A percentile compares a stretch with the other conserved stretches of the same genome.
Evolutionary conservation across 2,888 invertebrate genomes (phyloP).

Genomic region (Dromius quadrimaculatus): DNA sequence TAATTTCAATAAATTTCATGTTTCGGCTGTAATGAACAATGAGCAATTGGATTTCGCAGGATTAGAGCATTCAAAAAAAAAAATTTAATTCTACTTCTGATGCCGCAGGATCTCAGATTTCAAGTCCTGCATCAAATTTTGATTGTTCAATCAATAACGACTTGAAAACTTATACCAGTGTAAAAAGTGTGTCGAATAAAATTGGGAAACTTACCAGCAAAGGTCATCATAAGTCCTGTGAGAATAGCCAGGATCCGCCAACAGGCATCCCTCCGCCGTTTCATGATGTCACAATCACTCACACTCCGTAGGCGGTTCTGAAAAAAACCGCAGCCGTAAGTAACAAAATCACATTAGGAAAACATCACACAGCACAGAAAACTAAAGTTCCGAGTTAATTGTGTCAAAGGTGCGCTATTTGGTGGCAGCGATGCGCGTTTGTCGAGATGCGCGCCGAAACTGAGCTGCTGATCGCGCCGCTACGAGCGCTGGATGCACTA

Average conservation of each 20-base stretch:
- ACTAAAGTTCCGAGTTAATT: neutral
- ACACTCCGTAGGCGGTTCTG: constrained; percentile 43
- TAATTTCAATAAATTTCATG: too few species aligned
- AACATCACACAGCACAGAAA: constrained; percentile 2
- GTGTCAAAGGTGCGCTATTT: too few species aligned
- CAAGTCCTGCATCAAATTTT: too few species aligned
- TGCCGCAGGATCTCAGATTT: too few species aligned
- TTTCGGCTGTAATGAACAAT: too few species aligned
- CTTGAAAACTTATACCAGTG: too few species aligned
- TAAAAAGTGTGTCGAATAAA: too few species aligned
- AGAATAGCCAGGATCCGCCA: constrained; percentile 30
- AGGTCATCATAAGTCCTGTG: constrained; percentile 31
- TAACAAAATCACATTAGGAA: constrained; percentile 33
- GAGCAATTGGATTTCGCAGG: too few species aligned
- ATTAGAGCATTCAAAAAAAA: too few species aligned
- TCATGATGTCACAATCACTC: constrained; percentile 42
- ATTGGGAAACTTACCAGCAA: constrained; percentile 38
- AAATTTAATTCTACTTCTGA: too few species aligned
- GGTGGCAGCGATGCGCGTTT: constrained; percentile 18
- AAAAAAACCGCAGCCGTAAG: constrained; percentile 35
- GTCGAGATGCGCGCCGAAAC: constrained; percentile 64
- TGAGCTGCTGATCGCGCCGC: constrained; percentile 62
- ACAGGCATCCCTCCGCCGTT: constrained; percentile 29
- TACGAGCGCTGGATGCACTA: constrained; percentile 58
- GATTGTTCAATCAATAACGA: too few species aligned